phyloP scores from a whole-genome alignment of 2,797 vertebrate species.

The Crenuchus spilurus region DNA sequence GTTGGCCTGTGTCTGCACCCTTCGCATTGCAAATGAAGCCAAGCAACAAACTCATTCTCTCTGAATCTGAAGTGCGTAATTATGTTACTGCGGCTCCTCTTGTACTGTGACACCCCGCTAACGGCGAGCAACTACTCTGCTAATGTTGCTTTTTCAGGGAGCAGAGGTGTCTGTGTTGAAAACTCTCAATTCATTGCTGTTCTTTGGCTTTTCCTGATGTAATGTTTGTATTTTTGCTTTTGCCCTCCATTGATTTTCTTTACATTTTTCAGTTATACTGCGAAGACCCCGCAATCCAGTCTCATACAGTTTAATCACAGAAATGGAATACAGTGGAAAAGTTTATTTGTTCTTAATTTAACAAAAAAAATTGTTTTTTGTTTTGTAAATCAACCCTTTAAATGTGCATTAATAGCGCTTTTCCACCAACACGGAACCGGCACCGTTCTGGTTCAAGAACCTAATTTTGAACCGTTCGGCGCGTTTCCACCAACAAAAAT shows the following conservation, averaged over 20 bases:
- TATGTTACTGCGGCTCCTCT: slow-evolving; percentile 22
- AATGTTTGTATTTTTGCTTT: not conserved
- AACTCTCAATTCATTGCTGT: not conserved
- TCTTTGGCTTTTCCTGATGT: not conserved
- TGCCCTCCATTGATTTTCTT: not conserved
- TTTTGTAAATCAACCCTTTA: too few relatives aligned
- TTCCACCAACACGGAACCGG: too few relatives aligned
- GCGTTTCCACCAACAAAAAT: too few relatives aligned
- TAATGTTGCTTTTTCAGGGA: not conserved
- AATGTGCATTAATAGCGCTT: too few relatives aligned
- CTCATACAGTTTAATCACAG: too few relatives aligned
- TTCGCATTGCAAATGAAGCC: not conserved
- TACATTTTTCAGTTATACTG: not conserved
- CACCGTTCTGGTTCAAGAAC: too few relatives aligned
- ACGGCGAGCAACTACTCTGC: slow-evolving; percentile 29
- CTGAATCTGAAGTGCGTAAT: not conserved
- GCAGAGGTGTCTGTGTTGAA: not conserved
- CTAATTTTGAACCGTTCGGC: too few relatives aligned
- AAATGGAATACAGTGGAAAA: too few relatives aligned
- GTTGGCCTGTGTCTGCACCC: not conserved
- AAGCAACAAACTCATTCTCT: not conserved
- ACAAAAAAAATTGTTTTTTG: too few relatives aligned
- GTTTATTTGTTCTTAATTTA: too few relatives aligned
- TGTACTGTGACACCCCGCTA: slow-evolving; percentile 31
- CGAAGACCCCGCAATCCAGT: too few relatives aligned